Percentiles rank a stretch among this genome's conserved stretches.
Conservation (phyloP, 2,888 invertebrate genomes). For the Bembecia ichneumoniformis region DNA sequence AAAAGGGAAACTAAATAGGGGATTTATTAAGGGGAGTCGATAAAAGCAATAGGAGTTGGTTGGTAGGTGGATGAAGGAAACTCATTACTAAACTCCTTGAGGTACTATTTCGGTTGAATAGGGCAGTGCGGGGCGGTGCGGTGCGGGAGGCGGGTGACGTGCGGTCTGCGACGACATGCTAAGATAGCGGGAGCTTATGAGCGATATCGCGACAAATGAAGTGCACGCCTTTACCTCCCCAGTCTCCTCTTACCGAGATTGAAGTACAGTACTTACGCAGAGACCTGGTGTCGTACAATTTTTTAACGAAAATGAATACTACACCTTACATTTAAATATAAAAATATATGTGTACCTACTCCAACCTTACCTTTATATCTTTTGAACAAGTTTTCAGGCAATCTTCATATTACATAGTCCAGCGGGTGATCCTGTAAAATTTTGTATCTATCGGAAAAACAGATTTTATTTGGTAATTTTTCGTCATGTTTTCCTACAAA, state of each 20-base stretch:
- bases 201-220: conserved; percentile 66
- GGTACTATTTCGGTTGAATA: conserved; percentile 68
- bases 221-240: conserved; percentile 28
- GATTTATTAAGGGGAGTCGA: conserved; percentile 20
- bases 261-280: conserved; percentile 7
- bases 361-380: no score
- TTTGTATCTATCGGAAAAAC: no score
- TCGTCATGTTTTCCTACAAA: no score
- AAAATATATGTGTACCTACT: no score
- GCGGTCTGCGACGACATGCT: no score
- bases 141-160: no score
- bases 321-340: no score
- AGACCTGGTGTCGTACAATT: not conserved
- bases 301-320: no score
- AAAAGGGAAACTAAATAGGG: not conserved
- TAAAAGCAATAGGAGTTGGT: conserved; percentile 40
- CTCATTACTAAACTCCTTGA: conserved; percentile 68
- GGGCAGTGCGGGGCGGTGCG: conserved; percentile 31
- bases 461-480: no score
- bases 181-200: conserved; percentile 61
- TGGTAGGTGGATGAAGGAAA: conserved; percentile 47
- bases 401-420: no score
- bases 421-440: no score
- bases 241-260: conserved; percentile 17
- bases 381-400: no score